Percentiles rank a stretch among this genome's conserved stretches.
These are phyloP conservation scores for Plusia festucae DNA, from an alignment of 2,888 invertebrate species.

Conservation along the genomic window DNA sequence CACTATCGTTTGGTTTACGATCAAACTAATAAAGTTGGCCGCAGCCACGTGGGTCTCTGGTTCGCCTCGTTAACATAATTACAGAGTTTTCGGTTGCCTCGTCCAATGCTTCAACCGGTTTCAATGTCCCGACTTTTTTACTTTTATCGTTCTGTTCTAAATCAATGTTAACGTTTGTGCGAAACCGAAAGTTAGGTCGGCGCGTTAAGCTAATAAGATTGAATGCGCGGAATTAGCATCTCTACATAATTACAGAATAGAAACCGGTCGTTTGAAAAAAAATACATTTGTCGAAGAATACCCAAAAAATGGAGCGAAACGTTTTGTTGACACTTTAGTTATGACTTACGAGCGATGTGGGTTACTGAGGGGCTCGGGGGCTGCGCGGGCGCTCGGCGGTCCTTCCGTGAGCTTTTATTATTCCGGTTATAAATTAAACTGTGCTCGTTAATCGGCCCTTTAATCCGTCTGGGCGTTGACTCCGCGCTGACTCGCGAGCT, in stretches of 20 bases:
- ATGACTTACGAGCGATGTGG: conserved; percentile 70
- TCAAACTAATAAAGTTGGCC: conserved; percentile 63
- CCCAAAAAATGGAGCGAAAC: conserved; percentile 43
- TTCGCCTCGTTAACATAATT: conserved; percentile 83
- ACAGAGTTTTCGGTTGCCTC: conserved; percentile 76
- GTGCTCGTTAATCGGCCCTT: conserved; percentile 86
- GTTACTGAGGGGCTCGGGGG: conserved; percentile 58
- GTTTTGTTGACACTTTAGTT: conserved; percentile 78
- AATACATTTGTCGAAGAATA: conserved; percentile 32
- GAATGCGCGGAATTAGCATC: conserved; percentile 67
- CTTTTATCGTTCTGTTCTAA: conserved; percentile 75
- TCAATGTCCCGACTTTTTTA: conserved; percentile 68
- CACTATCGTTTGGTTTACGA: conserved; percentile 77
- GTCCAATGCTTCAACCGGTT: conserved; percentile 82
- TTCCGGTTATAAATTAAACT: conserved; percentile 87
- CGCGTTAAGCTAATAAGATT: conserved; percentile 70
- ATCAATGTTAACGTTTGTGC: conserved; percentile 78
- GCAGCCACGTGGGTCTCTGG: conserved; percentile 71
- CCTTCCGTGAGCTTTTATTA: conserved; percentile 83
- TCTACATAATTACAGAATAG: conserved; percentile 55
- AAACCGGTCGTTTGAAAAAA: conserved; percentile 45
- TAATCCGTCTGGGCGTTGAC: conserved; percentile 89
- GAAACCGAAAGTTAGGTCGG: conserved; percentile 89
- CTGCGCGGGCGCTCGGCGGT: conserved; percentile 61
- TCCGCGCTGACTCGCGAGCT: conserved; percentile 66